A percentile compares a stretch with the other conserved stretches of the same genome.
These are phyloP conservation scores for Tetramorium bicarinatum DNA, from an alignment of 2,888 invertebrate species.

Conservation along the genomic window DNA sequence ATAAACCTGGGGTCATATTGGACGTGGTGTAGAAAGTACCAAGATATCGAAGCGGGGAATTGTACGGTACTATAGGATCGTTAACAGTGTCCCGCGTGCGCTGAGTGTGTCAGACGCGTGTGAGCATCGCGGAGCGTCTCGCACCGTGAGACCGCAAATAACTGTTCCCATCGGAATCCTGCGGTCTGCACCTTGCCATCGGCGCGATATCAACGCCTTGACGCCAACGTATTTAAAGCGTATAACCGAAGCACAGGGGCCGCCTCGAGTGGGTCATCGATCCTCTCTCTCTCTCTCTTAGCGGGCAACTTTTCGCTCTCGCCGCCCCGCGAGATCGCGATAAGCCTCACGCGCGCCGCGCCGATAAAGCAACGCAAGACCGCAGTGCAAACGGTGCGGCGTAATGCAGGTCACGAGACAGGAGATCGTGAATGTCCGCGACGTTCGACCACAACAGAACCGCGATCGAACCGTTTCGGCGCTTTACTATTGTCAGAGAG, in stretches of 20 bases:
- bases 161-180: slow-evolving; percentile 83
- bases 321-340: slow-evolving; percentile 29
- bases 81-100: slow-evolving; percentile 45
- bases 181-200: slow-evolving; percentile 81
- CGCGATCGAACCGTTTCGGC: not conserved
- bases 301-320: slow-evolving; percentile 33
- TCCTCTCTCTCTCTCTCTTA: slow-evolving; percentile 18
- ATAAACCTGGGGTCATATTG: not conserved
- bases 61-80: slow-evolving; percentile 30
- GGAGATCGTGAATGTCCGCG: slow-evolving; percentile 1
- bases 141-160: slow-evolving; percentile 81
- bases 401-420: not conserved
- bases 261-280: slow-evolving; percentile 64
- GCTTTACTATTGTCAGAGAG: not conserved
- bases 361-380: slow-evolving; percentile 20
- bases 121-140: slow-evolving; percentile 66
- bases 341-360: slow-evolving; percentile 17
- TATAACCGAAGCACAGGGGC: slow-evolving; percentile 60
- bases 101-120: slow-evolving; percentile 40
- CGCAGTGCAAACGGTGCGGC: slow-evolving; percentile 20
- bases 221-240: slow-evolving; percentile 72
- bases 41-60: not conserved
- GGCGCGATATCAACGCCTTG: slow-evolving; percentile 80
- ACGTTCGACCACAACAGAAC: not conserved
- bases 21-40: not conserved